Base-by-base conservation (phyloP, 2,888 invertebrate genomes). In the Flexamia atlantica region DNA sequence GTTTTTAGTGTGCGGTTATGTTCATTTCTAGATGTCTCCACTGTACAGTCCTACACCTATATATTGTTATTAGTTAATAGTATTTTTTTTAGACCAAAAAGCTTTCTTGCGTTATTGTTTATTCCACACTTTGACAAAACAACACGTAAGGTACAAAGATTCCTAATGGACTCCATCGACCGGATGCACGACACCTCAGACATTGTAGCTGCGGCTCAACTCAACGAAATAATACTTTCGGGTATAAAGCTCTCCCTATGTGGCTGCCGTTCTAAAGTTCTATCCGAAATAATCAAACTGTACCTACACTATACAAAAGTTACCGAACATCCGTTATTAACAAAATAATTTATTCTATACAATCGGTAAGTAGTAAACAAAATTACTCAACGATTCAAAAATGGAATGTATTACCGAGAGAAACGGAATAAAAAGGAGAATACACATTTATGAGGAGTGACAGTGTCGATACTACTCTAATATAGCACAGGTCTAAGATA, bases 71-170 rank as follows among this genome's bases (percentile, higher is more conserved):
- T 64, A 64, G 64, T 64, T 46, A 76, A 50, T 79, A 79, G 85
- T 86, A 85, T 84, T 84, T 85, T 84, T 85, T 84, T 86, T 85
- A 85, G 86, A 86, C 84, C 84, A 85, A 86, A 86, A 86, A 86
- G 86, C 86, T 86, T 85, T 80, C 60, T 84, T 84, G 53, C 46
- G 72, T 81, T 84, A 53, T 70, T 50, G 53, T 81, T 84, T 76
- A 57, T 64, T 81, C 70, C 81, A 85, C 83, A 85, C 80, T 82
- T 82, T 57, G 84, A 84, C 84, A 84, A 84, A 84, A 84, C 84
- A 84, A 82, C 84, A 84, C 84, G 46, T 36, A 82, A 82, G 82
- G 82, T 82, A 82, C 82, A 82, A 84, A 84, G 76, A 84, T 74
- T 79, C 74, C 82, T 82, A 46, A 74, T 82, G 84, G 81, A 74